A percentile compares a stretch with the other conserved stretches of the same genome.
These are phyloP conservation scores for Mystacides longicornis DNA, from an alignment of 2,888 invertebrate genomes.

Conservation along the genomic window DNA sequence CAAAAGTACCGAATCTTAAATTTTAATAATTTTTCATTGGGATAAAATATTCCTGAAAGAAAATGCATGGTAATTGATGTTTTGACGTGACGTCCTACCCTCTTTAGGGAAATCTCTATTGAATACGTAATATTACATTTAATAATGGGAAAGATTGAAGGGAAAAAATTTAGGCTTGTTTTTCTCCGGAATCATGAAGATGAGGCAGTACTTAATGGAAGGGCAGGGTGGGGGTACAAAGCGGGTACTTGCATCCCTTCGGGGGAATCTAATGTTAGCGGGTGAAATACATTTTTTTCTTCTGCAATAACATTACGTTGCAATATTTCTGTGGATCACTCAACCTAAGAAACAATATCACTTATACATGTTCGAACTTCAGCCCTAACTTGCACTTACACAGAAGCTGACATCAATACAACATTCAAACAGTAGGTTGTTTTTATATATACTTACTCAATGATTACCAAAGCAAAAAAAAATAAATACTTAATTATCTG, in stretches of 20 bases:
- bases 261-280: background rate
- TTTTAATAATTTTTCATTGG: background rate
- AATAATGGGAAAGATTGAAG: background rate
- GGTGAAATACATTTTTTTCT: background rate
- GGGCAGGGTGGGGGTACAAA: background rate
- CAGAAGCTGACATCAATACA: too few relatives aligned
- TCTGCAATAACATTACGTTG: conserved; percentile 5
- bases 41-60: conserved; percentile 5
- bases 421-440: too few relatives aligned
- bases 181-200: conserved; percentile 9
- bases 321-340: too few relatives aligned
- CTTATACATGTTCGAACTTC: too few relatives aligned
- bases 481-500: too few relatives aligned
- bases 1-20: background rate
- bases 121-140: conserved; percentile 5
- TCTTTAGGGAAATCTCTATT: conserved; percentile 5
- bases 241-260: background rate
- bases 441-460: too few relatives aligned
- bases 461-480: too few relatives aligned
- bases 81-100: conserved; percentile 16
- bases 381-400: too few relatives aligned
- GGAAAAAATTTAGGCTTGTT: conserved; percentile 12
- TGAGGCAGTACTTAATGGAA: background rate
- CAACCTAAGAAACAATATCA: too few relatives aligned
- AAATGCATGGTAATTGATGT: conserved; percentile 25